phyloP scores from a whole-genome alignment of 1,140 invertebrate species.

The Spodoptera frugiperda region DNA sequence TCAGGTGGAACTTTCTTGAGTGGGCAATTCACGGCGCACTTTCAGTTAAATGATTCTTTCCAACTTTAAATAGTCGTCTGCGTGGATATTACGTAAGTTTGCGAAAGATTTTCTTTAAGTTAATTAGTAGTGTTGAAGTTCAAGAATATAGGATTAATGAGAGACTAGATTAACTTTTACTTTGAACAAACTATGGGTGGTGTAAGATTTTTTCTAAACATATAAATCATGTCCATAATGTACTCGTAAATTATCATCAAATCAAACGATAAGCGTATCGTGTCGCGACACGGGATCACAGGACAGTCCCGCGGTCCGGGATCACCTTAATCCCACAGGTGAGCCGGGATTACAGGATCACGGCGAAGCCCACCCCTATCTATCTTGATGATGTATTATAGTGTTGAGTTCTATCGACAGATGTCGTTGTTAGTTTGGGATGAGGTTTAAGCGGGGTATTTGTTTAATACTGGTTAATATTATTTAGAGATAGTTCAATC shows the following conservation, averaged over 20 bases:
- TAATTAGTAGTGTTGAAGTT: constrained; percentile 25
- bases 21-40: constrained; percentile 67
- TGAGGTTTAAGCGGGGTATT: constrained; percentile 33
- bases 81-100: constrained; percentile 48
- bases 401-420: constrained; percentile 62
- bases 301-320: constrained; percentile 46
- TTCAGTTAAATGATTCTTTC: constrained; percentile 64
- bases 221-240: too few relatives aligned
- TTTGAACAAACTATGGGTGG: too few relatives aligned
- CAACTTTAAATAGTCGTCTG: constrained; percentile 53
- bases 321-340: constrained; percentile 64
- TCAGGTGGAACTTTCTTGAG: constrained; percentile 76
- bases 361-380: constrained; percentile 49
- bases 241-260: constrained; percentile 15
- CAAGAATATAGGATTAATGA: not conserved
- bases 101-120: constrained; percentile 26
- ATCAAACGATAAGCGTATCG: constrained; percentile 37
- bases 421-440: constrained; percentile 58
- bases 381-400: constrained; percentile 67
- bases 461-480: not conserved
- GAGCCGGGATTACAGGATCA: constrained; percentile 63
- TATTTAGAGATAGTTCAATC: too few relatives aligned
- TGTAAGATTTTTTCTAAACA: too few relatives aligned
- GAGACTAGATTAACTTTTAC: not conserved
- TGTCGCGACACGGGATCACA: constrained; percentile 44